These are phyloP conservation scores for Thunnus maccoyii DNA, from an alignment of 2,113 vertebrate genomes.

Conservation along the genomic window DNA sequence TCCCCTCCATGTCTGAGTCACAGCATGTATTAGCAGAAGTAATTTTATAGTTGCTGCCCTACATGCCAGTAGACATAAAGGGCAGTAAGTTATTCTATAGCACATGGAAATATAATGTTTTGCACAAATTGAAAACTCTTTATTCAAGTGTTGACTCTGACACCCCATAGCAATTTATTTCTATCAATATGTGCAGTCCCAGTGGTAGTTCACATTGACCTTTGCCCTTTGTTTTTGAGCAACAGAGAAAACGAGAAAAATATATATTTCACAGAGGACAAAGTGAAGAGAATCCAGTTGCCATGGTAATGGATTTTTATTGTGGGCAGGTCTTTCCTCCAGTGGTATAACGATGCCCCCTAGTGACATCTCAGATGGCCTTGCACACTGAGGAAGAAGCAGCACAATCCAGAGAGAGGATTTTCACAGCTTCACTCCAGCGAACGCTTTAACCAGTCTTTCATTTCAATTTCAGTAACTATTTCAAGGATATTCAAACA, in stretches of 20 bases:
- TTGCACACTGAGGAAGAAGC: slow-evolving; percentile 24
- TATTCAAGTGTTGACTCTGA: slow-evolving; percentile 13
- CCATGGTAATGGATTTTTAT: slow-evolving; percentile 70
- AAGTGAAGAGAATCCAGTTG: slow-evolving; percentile 50
- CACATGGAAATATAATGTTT: not conserved
- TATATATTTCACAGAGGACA: slow-evolving; percentile 1
- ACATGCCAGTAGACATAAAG: no score
- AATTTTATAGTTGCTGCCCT: not conserved
- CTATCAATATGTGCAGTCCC: not conserved
- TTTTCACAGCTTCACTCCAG: not conserved
- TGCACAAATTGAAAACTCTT: not conserved
- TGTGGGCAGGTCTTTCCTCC: slow-evolving; percentile 40
- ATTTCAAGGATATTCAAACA: not conserved
- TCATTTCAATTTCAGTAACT: not conserved
- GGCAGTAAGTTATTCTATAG: no score
- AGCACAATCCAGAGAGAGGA: not conserved
- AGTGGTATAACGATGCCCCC: slow-evolving; percentile 81
- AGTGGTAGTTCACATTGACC: slow-evolving; percentile 21
- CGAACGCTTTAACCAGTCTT: not conserved
- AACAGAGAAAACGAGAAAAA: slow-evolving; percentile 19
- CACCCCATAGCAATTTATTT: not conserved
- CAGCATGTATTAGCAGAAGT: not conserved
- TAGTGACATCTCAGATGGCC: slow-evolving; percentile 72
- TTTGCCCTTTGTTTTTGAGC: slow-evolving; percentile 20
- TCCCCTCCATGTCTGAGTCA: slow-evolving; percentile 6